Evolutionary conservation across 2,113 vertebrate genomes (phyloP).

Genomic region (Gnathonemus echidnorhynchus): DNA sequence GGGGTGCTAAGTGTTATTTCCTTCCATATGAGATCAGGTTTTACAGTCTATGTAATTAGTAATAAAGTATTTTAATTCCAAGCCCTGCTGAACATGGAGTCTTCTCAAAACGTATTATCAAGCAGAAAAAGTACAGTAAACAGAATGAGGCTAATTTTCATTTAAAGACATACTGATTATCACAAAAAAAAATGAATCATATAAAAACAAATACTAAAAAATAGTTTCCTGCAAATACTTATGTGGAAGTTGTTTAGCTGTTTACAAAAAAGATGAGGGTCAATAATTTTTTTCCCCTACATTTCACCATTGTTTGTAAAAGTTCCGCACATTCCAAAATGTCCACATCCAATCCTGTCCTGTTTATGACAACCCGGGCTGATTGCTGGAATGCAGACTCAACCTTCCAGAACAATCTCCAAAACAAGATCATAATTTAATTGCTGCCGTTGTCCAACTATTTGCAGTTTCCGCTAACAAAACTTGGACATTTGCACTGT

Average conservation of each 20-base stretch:
- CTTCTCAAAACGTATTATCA: neutral
- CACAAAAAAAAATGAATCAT: neutral
- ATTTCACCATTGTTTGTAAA: neutral
- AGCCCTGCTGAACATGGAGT: neutral
- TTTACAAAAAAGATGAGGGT: neutral
- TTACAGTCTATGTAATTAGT: neutral
- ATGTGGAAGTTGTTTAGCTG: neutral
- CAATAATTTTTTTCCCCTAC: neutral
- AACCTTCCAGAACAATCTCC: neutral
- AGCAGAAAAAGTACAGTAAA: neutral
- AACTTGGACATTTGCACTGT: neutral
- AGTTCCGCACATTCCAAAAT: neutral
- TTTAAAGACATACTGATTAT: neutral
- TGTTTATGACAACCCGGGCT: neutral
- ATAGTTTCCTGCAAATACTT: neutral
- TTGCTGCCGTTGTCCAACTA: neutral
- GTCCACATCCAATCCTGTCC: neutral
- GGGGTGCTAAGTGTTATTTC: neutral
- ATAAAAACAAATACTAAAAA: neutral
- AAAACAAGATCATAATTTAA: neutral
- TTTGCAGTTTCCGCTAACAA: neutral
- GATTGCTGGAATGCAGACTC: neutral
- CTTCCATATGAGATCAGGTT: neutral
- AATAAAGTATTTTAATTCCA: conserved; percentile 11
- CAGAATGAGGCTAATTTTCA: neutral